These are phyloP conservation scores for Phrynosoma blainvillii DNA, from an alignment of 2,113 vertebrate species.

Conservation along the genomic window DNA sequence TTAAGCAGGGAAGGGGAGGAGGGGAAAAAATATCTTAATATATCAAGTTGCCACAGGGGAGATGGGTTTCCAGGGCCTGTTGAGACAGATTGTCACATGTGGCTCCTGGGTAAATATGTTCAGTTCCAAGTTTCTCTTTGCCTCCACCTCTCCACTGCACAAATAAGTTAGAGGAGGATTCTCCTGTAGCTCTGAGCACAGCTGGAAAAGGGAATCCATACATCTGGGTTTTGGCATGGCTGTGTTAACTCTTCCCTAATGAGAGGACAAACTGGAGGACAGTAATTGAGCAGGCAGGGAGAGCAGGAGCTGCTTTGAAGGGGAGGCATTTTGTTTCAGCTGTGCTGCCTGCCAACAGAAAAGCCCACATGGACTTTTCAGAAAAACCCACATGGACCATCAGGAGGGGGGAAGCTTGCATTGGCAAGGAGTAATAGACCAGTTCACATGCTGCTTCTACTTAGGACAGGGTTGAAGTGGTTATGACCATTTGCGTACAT, in stretches of 20 bases:
- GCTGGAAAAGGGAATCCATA: conserved; percentile 13
- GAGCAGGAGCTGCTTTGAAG: not conserved
- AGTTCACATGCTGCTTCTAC: not conserved
- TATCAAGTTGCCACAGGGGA: conserved; percentile 42
- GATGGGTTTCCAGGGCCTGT: conserved; percentile 44
- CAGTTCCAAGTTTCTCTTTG: not conserved
- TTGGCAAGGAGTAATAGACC: not conserved
- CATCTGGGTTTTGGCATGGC: not conserved
- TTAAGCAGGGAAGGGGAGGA: conserved; percentile 33
- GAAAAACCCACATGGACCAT: not conserved
- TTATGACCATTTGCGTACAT: not conserved
- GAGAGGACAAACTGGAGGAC: not conserved
- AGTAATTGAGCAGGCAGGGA: not conserved
- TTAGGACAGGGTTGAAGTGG: not conserved
- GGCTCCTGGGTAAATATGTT: conserved; percentile 33
- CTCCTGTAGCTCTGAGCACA: conserved; percentile 11
- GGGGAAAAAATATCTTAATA: conserved; percentile 59
- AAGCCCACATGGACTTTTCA: too few relatives aligned
- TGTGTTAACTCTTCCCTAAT: not conserved
- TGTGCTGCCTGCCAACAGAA: not conserved
- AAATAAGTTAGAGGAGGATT: not conserved
- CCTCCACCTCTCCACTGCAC: not conserved
- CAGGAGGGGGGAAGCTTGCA: too few relatives aligned
- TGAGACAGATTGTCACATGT: conserved; percentile 56
- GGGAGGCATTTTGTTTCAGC: not conserved